Percentiles rank a stretch among this genome's conserved stretches.
These are phyloP conservation scores for Dipodomys spectabilis DNA, from an alignment of 2,113 vertebrate genomes.

Conservation along the genomic window DNA sequence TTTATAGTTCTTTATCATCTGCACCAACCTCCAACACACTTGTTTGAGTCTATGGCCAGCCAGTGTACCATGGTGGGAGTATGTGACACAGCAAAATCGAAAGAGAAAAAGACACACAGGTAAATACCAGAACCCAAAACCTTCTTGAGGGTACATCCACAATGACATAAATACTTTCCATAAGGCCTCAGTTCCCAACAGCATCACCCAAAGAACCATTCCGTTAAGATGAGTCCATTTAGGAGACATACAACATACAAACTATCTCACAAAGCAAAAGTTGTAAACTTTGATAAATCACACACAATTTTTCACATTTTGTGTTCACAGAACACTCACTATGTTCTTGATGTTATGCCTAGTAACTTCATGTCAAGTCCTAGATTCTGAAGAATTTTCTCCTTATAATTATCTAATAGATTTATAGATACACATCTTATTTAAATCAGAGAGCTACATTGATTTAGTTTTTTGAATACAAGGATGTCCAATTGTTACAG, in stretches of 20 bases:
- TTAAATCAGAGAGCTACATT: neutral
- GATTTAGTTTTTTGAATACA: neutral
- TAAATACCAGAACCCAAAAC: neutral
- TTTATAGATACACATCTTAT: neutral
- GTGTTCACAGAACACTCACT: neutral
- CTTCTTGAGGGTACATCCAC: neutral
- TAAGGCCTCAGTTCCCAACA: neutral
- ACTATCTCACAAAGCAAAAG: neutral
- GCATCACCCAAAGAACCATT: neutral
- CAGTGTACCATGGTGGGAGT: too few relatives aligned
- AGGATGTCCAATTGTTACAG: neutral
- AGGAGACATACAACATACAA: neutral
- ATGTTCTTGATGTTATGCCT: neutral
- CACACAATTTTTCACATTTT: neutral
- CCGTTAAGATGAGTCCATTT: neutral
- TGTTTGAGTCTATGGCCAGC: neutral
- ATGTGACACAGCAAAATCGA: neutral
- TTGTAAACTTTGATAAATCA: neutral
- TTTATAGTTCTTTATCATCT: neutral
- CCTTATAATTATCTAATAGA: neutral
- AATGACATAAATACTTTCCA: neutral
- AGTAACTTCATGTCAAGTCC: neutral
- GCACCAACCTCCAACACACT: neutral
- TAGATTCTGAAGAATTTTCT: neutral
- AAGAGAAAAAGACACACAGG: rapidly evolving